A percentile compares a stretch with the other conserved stretches of the same genome.
Conservation (phyloP, 2,888 invertebrate species). For the Aradus depressus region DNA sequence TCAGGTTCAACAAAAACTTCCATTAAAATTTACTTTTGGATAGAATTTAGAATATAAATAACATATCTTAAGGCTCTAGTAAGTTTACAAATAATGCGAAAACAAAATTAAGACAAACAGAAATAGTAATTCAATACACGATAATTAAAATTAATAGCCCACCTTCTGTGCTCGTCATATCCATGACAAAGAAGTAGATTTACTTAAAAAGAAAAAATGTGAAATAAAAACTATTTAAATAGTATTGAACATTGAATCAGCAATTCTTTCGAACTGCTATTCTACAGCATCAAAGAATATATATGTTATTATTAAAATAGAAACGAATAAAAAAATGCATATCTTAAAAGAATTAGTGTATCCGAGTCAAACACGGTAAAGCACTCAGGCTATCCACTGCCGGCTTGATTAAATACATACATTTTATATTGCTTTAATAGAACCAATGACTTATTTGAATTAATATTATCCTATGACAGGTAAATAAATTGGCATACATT, state of each 20-base stretch:
- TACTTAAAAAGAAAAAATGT: conserved; percentile 1
- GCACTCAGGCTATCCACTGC: conserved; percentile 14
- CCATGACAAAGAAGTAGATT: conserved; percentile 33
- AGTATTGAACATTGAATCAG: not conserved
- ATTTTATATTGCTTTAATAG: too few species aligned
- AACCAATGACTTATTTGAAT: too few species aligned
- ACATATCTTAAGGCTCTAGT: too few species aligned
- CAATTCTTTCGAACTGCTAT: conserved; percentile 13
- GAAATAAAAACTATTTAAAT: not conserved
- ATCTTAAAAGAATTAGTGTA: conserved; percentile 6
- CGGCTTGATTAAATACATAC: too few species aligned
- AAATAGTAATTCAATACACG: conserved; percentile 29
- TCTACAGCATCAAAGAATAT: conserved; percentile 2
- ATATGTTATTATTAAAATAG: not conserved
- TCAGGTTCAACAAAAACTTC: not conserved
- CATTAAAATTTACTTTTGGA: too few species aligned
- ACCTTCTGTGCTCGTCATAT: conserved; percentile 41
- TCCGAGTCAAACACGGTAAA: conserved; percentile 13
- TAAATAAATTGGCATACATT: too few species aligned
- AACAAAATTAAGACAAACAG: conserved; percentile 20
- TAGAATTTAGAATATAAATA: too few species aligned
- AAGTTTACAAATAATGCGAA: too few species aligned
- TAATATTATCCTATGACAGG: too few species aligned
- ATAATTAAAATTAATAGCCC: conserved; percentile 15
- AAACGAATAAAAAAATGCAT: conserved; percentile 7